Base-by-base conservation (phyloP, 2,113 vertebrate genomes). In the Misgurnus mizolepis region DNA sequence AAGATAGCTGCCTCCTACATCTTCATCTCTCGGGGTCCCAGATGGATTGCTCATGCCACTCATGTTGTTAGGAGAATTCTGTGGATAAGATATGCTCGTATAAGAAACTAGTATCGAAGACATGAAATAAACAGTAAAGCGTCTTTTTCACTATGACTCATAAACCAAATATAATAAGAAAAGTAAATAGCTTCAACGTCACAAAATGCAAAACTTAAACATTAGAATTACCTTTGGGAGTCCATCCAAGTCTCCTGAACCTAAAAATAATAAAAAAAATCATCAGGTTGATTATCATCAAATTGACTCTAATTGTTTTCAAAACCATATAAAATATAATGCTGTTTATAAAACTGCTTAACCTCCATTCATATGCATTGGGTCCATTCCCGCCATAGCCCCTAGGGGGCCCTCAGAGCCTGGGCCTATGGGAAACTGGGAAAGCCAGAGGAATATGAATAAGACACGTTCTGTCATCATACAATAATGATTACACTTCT, bases 41-140 rank as follows among this genome's bases (percentile, higher is more conserved):
- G 97, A 96, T 86, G 96, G 96, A 92, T 99, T 99, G 91, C 95
- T 98, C 95, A 99, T 98, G 95, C 96, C 96, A 95, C 96, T 98
- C 96, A 99, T 97, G 94, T 99, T 98, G 95, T 98, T 99, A 91
- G 98, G 98, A 92, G 98, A 99, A 93, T 99, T 99, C 98, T 99
- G 91, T 2, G 22, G 34, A 18, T 7, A 4, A 15, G 22, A 45
- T 45, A 75, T 34, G 27, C 27, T 34, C 27, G 27, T 11, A 8
- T 17, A 62, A 58, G 9, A 14, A 69, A 8, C 34, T 17, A 2
- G 18, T 41, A 7, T 7, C 2, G 43, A 22, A 49, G n/a, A 14
- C 27, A 8, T 39, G 3, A 61, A 34, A 72, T 58, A 68, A 11
- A 34, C n/a, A 49, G 18, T 3, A 2, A n/a, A 43, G 15, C 43